Base-by-base conservation (phyloP, 1,140 invertebrate species). In the Musca domestica region DNA sequence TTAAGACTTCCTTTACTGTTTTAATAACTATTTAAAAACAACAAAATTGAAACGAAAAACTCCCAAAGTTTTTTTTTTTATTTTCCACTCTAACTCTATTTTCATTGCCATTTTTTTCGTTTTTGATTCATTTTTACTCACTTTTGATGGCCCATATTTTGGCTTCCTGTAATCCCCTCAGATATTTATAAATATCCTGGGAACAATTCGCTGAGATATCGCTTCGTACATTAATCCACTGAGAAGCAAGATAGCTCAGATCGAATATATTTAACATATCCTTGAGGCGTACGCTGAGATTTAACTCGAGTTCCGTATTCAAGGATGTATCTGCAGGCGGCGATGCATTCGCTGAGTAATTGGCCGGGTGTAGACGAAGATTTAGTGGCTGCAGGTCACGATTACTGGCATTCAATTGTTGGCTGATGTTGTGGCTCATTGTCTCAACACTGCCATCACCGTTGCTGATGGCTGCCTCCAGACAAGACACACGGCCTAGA, bases 71-170 rank as follows among this genome's bases (percentile, higher is more conserved):
- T 41, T 41, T 41, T 7, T 41, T 7, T 14, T 41, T 41, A 7
- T 41, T 6, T 14, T 41, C 6, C 14, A 6, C 34, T 14, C n/a
- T n/a, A n/a, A n/a, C n/a, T n/a, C 1, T 56, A 14, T 1, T 15
- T 23, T 15, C 25, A 25, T 15, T 3, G 25, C 22, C 25, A 56
- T 6, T 1, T 25, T 15, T 58, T 63, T 27, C 12, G 12, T 27
- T 17, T 64, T 64, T 2, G 3, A 20, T 27, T 20, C 4, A 30
- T 47, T 7, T 9, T 46, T 27, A 85, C 87, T 87, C 83, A 91
- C 90, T 89, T 84, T 91, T 91, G 4, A 91, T 78, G 1, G 91
- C 90, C 91, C 91, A 92, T 47, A 87, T 81, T 66, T 86, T 84
- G 49, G 85, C 83, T n/a, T 84, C 84, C 22, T 78, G 81, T 12